A percentile compares a stretch with the other conserved stretches of the same genome.
phyloP scores from a whole-genome alignment of 1,140 invertebrate genomes.

The Pentalonia nigronervosa region DNA sequence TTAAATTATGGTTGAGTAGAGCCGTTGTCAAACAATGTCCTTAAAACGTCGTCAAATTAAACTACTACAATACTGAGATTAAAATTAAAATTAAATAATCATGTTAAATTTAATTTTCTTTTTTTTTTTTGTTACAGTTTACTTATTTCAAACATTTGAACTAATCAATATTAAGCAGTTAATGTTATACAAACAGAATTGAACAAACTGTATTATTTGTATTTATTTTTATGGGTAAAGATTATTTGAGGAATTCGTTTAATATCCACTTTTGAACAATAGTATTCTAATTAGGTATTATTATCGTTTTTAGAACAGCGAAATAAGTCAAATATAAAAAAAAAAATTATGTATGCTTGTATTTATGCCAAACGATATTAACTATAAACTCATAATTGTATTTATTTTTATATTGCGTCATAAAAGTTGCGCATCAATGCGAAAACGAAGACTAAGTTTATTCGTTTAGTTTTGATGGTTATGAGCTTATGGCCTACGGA shows the following conservation, averaged over 20 bases:
- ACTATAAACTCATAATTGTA: neutral
- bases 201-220: neutral
- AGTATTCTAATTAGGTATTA: neutral
- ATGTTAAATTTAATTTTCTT: neutral
- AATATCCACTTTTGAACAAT: neutral
- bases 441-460: neutral
- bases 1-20: constrained; percentile 18
- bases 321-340: neutral
- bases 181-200: neutral
- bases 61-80: neutral
- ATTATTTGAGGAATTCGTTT: neutral
- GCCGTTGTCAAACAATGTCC: neutral
- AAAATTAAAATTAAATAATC: constrained; percentile 36
- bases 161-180: neutral
- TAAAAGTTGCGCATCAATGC: neutral
- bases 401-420: neutral
- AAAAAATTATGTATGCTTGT: too few species aligned
- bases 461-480: neutral
- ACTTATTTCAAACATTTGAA: neutral
- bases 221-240: neutral
- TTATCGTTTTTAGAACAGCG: neutral
- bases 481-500: neutral
- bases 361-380: too few species aligned
- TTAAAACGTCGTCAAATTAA: neutral
- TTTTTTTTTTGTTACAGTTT: neutral